Base-by-base conservation (phyloP, 2,797 vertebrate species). In the Phyllotis vaccarum region DNA sequence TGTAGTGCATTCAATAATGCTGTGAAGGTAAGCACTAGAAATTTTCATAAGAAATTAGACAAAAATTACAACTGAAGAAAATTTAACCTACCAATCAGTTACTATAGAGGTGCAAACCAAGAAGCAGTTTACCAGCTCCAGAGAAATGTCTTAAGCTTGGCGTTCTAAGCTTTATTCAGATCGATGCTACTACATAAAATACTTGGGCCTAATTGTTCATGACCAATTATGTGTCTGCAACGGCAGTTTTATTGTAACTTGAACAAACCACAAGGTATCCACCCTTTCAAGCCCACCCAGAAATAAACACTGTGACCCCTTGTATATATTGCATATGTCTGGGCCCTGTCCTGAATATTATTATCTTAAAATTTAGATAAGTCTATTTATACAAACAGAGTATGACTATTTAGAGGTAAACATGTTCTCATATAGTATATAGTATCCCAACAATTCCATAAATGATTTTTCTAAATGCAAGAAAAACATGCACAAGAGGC, bases 61-160 rank as follows among this genome's bases (percentile, higher is more conserved):
- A 85, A 6, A 37, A 14, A 8, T 8, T 90, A 24, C 29, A 93
- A 31, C 3, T 13, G 75, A 58, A 93, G 56, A 94, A 89, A 87
- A 93, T 82, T 5, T 1, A 96, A 52, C 62, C 6, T 7, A n/a
- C 43, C 19, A 58, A 58, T 12, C 81, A 62, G 87, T 92, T 94
- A 66, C 21, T 49, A 89, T 93, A 80, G 21, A 93, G 4, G 49
- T 75, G 21, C 22, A 76, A 68, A 96, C 54, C 43, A 94, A 82
- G 87, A 91, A 70, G 68, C 19, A 83, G 58, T 72, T 70, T 12
- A 75, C 24, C 31, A 72, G 17, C 49, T 81, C 89, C 2, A 24
- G 21, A 76, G 19, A 68, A 62, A 92, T 81, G 37, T 24, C 6
- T 0, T 74, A 16, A n/a, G 22, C 90, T 86, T 80, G 62, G 5